Percentiles rank a stretch among this genome's conserved stretches.
phyloP scores from a whole-genome alignment of 2,888 invertebrate species.

The Watsonalla binaria region DNA sequence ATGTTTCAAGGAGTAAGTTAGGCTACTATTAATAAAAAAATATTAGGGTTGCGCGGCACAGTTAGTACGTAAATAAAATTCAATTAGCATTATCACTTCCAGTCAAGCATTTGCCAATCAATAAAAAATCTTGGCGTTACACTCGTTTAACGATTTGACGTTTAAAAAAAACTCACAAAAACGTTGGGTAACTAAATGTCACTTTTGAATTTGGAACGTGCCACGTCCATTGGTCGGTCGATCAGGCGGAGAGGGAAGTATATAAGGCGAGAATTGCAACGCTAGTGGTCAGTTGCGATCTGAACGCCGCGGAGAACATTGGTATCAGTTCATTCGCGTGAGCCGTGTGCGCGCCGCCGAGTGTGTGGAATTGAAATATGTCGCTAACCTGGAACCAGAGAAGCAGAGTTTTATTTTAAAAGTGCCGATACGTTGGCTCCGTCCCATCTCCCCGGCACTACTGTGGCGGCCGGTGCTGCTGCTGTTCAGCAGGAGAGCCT shows the following conservation, averaged over 20 bases:
- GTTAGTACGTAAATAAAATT: too few relatives aligned
- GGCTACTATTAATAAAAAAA: too few relatives aligned
- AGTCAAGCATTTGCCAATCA: too few relatives aligned
- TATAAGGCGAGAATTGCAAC: constrained; percentile 37
- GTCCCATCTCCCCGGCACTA: too few relatives aligned
- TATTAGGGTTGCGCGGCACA: too few relatives aligned
- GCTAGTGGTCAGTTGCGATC: constrained; percentile 23
- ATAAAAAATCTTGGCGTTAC: constrained; percentile 34
- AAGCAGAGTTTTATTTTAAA: background rate
- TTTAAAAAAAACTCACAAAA: constrained; percentile 17
- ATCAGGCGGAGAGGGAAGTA: constrained; percentile 29
- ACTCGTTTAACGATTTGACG: constrained; percentile 44
- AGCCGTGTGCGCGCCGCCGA: constrained; percentile 76
- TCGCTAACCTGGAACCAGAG: constrained; percentile 80
- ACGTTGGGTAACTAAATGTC: constrained; percentile 11
- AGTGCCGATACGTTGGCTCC: too few relatives aligned
- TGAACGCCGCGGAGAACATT: constrained; percentile 48
- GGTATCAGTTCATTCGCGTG: constrained; percentile 68
- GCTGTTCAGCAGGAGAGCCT: too few relatives aligned
- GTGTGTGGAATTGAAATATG: constrained; percentile 85
- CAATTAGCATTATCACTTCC: too few relatives aligned
- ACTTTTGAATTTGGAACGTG: constrained; percentile 17
- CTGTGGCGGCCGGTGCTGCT: too few relatives aligned
- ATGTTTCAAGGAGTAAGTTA: too few relatives aligned
- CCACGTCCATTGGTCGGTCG: constrained; percentile 27